A percentile compares a stretch with the other conserved stretches of the same genome.
phyloP scores from a whole-genome alignment of 2,113 vertebrate species.

The Albula glossodonta region DNA sequence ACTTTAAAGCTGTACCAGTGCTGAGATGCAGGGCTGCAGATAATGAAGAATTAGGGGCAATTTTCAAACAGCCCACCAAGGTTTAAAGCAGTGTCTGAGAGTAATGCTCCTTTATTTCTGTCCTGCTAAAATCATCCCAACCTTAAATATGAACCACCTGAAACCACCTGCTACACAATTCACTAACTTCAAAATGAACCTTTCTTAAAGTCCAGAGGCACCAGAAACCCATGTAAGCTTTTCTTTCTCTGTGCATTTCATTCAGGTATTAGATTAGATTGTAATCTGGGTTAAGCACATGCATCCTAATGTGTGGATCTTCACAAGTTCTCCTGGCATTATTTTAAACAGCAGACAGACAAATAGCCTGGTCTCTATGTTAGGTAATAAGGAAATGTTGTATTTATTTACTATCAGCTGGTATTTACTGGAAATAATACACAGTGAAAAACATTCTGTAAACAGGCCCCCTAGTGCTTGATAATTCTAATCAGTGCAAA shows the following conservation, averaged over 20 bases:
- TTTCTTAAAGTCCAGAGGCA: background rate
- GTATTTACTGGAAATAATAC: slow-evolving; percentile 10
- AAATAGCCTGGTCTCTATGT: background rate
- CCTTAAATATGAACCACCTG: background rate
- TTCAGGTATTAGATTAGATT: background rate
- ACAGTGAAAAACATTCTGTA: slow-evolving; percentile 15
- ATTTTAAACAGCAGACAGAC: background rate
- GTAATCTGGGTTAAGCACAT: background rate
- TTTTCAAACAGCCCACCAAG: slow-evolving; percentile 17
- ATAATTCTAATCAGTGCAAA: slow-evolving; percentile 43
- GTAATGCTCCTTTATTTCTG: background rate
- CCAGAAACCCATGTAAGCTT: background rate
- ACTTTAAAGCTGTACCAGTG: slow-evolving; percentile 18
- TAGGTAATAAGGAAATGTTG: background rate
- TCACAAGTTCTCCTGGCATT: too few relatives aligned
- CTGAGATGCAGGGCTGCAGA: slow-evolving; percentile 14
- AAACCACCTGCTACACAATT: background rate
- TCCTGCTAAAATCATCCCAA: background rate
- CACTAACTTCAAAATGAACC: background rate
- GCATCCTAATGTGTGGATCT: too few relatives aligned
- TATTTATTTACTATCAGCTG: background rate
- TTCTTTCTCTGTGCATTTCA: background rate
- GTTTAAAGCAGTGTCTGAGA: slow-evolving; percentile 6
- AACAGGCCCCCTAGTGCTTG: slow-evolving; percentile 24
- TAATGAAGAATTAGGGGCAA: slow-evolving; percentile 19